Evolutionary conservation across 2,797 vertebrate species (phyloP).

Genomic region (Cyprinella venusta): DNA sequence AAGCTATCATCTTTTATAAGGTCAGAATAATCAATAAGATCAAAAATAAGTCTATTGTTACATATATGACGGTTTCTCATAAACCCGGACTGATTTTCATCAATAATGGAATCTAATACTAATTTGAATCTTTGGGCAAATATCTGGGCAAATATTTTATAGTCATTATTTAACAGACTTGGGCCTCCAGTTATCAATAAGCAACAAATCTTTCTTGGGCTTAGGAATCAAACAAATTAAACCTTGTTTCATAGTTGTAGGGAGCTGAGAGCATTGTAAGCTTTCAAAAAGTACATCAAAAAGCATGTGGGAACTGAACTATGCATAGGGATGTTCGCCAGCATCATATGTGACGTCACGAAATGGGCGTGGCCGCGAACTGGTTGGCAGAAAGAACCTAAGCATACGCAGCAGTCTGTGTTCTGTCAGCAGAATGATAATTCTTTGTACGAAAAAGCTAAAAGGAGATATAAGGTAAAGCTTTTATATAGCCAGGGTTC

Average conservation of each 20-base stretch:
- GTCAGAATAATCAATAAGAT: not conserved
- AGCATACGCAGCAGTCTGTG: no score
- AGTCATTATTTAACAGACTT: not conserved
- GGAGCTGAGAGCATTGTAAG: not conserved
- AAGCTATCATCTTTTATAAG: not conserved
- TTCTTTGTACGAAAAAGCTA: no score
- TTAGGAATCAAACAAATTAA: not conserved
- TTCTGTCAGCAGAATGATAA: no score
- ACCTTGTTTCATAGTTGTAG: not conserved
- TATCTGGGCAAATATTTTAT: no score
- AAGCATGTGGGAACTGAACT: no score
- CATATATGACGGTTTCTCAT: not conserved
- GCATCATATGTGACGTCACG: no score
- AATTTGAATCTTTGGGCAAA: not conserved
- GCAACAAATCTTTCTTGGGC: not conserved
- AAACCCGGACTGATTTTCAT: not conserved
- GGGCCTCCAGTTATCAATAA: not conserved
- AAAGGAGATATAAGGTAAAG: no score
- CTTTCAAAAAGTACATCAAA: not conserved
- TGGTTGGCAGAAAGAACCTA: no score
- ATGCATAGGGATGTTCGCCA: no score
- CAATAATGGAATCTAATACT: not conserved
- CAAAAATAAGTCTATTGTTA: not conserved
- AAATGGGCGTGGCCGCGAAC: no score
- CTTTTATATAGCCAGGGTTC: no score